phyloP scores from a whole-genome alignment of 2,113 vertebrate species.

The Actenoides hombroni region DNA sequence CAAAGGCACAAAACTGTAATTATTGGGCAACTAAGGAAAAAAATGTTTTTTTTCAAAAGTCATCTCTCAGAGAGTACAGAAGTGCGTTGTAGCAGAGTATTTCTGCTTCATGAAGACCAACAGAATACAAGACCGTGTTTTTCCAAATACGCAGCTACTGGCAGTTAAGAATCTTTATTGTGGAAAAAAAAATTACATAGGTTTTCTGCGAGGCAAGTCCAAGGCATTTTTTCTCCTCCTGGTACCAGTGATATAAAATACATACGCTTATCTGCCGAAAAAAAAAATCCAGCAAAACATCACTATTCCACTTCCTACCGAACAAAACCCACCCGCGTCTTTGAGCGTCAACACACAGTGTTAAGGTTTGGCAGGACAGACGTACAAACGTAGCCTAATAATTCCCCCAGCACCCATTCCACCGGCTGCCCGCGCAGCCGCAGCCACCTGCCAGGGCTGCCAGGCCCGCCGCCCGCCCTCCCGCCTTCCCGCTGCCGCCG shows the following conservation, averaged over 20 bases:
- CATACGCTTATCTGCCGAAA: fast-evolving
- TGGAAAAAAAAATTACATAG: too few relatives aligned
- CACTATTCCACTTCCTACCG: neutral
- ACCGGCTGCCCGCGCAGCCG: neutral
- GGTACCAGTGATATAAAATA: neutral
- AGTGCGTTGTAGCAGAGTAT: neutral
- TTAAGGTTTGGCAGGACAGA: fast-evolving
- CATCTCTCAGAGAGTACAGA: neutral
- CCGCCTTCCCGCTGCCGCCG: neutral
- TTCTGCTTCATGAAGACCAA: neutral
- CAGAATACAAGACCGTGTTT: neutral
- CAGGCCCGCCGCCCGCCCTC: neutral
- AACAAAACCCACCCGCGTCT: fast-evolving
- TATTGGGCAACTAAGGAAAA: neutral
- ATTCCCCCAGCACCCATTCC: neutral
- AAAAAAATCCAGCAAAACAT: neutral
- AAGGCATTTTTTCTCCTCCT: neutral
- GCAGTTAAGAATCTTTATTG: neutral
- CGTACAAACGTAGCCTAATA: neutral
- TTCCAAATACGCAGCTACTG: neutral
- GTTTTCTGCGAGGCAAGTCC: neutral
- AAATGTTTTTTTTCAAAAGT: neutral
- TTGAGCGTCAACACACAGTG: fast-evolving
- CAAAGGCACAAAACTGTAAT: neutral
- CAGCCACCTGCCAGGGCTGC: too few relatives aligned